Conservation (phyloP, 2,113 vertebrate genomes). For the Xyrauchen texanus region DNA sequence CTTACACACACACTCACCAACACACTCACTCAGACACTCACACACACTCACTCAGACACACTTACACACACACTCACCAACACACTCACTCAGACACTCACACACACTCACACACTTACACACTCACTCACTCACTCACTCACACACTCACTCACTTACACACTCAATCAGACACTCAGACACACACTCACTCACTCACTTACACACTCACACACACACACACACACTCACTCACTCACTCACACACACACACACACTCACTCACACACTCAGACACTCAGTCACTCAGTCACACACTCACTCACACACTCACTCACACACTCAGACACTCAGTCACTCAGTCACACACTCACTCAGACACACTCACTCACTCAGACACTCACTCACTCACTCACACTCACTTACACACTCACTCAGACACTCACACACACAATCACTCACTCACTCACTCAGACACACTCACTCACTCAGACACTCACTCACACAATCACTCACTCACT, state of each 20-base stretch:
- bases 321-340: too few species aligned
- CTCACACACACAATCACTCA: neutral
- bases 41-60: neutral
- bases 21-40: too few species aligned
- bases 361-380: neutral
- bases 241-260: neutral
- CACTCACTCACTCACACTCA: neutral
- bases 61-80: too few species aligned
- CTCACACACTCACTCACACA: neutral
- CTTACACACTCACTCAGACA: neutral
- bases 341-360: neutral
- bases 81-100: too few species aligned
- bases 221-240: neutral
- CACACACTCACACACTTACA: neutral
- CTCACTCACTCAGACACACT: too few species aligned
- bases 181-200: neutral
- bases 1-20: too few species aligned
- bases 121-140: neutral
- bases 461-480: neutral
- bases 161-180: neutral
- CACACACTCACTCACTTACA: neutral
- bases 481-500: neutral
- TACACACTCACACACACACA: neutral
- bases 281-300: too few species aligned
- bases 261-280: too few species aligned